Evolutionary conservation across 2,113 vertebrate species (phyloP).

Genomic region (Lepus americanus): DNA sequence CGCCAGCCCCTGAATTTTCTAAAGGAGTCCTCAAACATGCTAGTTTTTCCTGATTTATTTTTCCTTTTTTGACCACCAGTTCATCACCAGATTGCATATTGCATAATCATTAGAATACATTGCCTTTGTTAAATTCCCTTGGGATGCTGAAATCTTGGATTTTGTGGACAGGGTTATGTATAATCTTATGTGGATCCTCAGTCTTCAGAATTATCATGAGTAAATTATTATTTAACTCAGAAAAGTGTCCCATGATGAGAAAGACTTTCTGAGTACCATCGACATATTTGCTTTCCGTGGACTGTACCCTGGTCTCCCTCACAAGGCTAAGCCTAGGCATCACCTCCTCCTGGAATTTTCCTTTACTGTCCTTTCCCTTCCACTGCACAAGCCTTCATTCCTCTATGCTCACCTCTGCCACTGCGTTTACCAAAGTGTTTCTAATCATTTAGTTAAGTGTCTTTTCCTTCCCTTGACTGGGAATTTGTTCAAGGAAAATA

Average conservation of each 20-base stretch:
- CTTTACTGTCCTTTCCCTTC: neutral
- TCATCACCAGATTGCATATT: neutral
- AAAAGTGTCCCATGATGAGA: neutral
- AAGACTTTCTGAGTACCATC: neutral
- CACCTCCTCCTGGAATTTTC: neutral
- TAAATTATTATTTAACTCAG: neutral
- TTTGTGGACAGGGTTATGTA: neutral
- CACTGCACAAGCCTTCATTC: neutral
- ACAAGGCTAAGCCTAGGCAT: neutral
- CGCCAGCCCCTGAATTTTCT: too few relatives aligned
- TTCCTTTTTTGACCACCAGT: neutral
- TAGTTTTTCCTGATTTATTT: neutral
- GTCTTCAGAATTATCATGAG: slow-evolving; percentile 28
- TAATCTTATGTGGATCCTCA: neutral
- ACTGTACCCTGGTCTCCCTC: neutral
- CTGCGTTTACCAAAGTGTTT: neutral
- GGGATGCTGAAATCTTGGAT: neutral
- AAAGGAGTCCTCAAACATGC: neutral
- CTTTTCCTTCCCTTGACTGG: neutral
- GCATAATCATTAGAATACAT: slow-evolving; percentile 23
- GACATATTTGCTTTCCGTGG: neutral
- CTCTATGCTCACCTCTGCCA: neutral
- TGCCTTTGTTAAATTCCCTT: neutral
- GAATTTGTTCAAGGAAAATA: slow-evolving; percentile 6
- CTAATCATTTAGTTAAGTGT: neutral